Evolutionary conservation across 1,140 invertebrate genomes (phyloP).

Genomic region (Cotesia vestalis): DNA sequence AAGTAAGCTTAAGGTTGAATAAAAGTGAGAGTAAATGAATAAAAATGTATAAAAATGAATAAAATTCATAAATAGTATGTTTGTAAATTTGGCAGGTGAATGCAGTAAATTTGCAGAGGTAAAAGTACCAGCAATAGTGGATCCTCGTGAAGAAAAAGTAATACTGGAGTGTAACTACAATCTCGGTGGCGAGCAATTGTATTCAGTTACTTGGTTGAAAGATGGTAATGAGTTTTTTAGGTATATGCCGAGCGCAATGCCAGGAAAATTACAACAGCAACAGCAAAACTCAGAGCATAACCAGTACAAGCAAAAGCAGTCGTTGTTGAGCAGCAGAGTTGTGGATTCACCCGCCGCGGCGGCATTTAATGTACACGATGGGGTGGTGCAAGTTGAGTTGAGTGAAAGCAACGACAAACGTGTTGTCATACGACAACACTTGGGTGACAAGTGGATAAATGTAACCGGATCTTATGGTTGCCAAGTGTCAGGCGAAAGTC

Average conservation of each 20-base stretch:
- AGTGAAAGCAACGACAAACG: slow-evolving; percentile 52
- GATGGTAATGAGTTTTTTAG: slow-evolving; percentile 72
- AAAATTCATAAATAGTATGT: too few species aligned
- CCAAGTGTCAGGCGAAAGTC: slow-evolving; percentile 69
- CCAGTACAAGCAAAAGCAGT: too few species aligned
- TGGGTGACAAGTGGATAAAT: slow-evolving; percentile 42
- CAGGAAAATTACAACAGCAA: not conserved
- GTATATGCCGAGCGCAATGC: slow-evolving; percentile 64
- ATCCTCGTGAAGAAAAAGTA: slow-evolving; percentile 62
- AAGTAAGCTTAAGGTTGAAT: too few species aligned
- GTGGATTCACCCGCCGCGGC: slow-evolving; percentile 59
- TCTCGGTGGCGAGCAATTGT: slow-evolving; percentile 64
- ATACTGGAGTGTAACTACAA: slow-evolving; percentile 66
- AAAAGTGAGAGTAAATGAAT: too few species aligned
- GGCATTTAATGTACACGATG: slow-evolving; percentile 70
- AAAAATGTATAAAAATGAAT: too few species aligned
- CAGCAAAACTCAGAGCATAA: too few species aligned
- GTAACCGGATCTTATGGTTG: slow-evolving; percentile 69
- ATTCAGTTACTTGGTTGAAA: slow-evolving; percentile 76
- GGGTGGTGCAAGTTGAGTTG: slow-evolving; percentile 78
- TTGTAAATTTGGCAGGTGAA: slow-evolving; percentile 41
- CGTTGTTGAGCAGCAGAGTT: too few species aligned
- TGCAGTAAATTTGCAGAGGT: slow-evolving; percentile 48
- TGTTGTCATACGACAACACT: slow-evolving; percentile 52
- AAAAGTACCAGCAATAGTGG: slow-evolving; percentile 55